Evolutionary conservation across 2,797 vertebrate genomes (phyloP).

Genomic region (Propithecus perrieri): DNA sequence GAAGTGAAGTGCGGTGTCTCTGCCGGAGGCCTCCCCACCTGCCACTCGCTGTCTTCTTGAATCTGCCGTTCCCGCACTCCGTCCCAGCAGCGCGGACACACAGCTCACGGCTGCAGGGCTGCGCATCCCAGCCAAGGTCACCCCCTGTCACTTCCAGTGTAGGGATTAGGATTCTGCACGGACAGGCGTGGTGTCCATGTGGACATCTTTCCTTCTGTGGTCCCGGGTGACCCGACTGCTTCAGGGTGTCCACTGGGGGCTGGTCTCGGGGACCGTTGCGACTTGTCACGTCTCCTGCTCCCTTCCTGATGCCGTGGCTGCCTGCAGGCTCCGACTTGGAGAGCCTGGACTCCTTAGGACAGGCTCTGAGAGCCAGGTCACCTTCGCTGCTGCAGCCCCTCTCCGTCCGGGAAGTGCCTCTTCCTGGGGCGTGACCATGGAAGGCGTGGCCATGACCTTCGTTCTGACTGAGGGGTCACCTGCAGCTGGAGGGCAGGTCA

Average conservation of each 20-base stretch:
- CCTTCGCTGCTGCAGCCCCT: no score
- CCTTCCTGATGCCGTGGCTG: neutral
- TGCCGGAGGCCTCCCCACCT: accelerated
- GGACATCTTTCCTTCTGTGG: neutral
- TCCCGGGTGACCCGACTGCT: accelerated
- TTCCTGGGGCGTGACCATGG: accelerated
- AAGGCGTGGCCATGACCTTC: no score
- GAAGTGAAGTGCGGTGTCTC: accelerated
- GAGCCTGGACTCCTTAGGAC: no score
- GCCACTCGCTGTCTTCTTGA: accelerated
- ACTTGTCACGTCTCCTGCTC: accelerated
- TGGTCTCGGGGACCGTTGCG: accelerated
- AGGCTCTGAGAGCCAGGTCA: neutral
- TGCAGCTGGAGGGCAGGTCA: neutral
- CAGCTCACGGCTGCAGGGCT: accelerated
- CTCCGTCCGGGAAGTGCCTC: neutral
- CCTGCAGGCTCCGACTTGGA: accelerated
- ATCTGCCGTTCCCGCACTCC: neutral
- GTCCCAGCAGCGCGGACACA: accelerated
- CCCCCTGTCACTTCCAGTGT: accelerated
- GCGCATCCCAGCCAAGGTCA: accelerated
- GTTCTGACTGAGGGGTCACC: neutral
- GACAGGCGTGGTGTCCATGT: accelerated
- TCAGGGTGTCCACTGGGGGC: neutral
- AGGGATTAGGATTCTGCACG: accelerated